phyloP scores from a whole-genome alignment of 2,113 vertebrate genomes.

The Lycaon pictus region DNA sequence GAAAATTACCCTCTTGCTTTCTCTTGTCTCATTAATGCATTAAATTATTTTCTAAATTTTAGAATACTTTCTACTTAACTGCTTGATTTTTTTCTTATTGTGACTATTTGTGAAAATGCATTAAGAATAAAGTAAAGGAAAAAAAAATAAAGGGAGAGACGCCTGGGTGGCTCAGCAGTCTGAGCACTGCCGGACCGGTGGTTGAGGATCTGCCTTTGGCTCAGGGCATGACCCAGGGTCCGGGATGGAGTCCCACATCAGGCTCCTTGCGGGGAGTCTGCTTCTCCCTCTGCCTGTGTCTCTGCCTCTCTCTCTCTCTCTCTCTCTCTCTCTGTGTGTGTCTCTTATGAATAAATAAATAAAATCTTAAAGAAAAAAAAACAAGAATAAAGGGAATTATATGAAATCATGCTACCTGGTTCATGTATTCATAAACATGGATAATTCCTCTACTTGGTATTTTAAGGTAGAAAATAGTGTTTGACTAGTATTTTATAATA shows the following conservation, averaged over 20 bases:
- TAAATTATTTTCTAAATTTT: background rate
- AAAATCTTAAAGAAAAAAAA: too few species aligned
- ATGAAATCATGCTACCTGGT: conserved; percentile 8
- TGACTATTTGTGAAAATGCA: background rate
- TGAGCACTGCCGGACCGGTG: too few species aligned
- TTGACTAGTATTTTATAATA: conserved; percentile 12
- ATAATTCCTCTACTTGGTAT: background rate
- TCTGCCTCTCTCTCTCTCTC: too few species aligned
- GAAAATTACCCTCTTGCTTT: background rate
- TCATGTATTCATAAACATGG: background rate
- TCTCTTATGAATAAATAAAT: too few species aligned
- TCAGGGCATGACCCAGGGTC: too few species aligned
- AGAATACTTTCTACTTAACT: conserved; percentile 3
- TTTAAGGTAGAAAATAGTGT: conserved; percentile 31
- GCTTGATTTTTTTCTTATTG: background rate
- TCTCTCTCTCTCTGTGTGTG: too few species aligned
- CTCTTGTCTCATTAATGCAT: background rate
- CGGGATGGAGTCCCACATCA: too few species aligned
- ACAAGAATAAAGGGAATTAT: background rate
- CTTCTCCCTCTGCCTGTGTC: too few species aligned
- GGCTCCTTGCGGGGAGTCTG: too few species aligned
- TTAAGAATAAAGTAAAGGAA: background rate
- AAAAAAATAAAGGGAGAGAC: too few species aligned
- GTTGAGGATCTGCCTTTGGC: too few species aligned
- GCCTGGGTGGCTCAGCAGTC: too few species aligned